Conservation (phyloP, 2,797 vertebrate species). For the Bryconaethiops microstoma region DNA sequence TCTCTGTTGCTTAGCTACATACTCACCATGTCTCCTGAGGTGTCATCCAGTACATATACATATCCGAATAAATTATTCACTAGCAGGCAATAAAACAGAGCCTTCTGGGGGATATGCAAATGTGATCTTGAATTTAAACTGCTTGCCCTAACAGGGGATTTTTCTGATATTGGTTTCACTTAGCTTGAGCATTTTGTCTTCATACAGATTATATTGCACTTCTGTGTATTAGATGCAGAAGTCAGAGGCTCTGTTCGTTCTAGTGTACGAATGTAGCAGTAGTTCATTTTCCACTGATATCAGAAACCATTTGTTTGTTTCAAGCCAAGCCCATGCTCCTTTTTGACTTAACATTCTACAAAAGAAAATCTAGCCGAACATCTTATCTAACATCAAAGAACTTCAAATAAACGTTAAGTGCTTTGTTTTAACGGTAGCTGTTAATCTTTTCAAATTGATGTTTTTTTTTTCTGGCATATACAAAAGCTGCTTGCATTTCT, state of each 20-base stretch:
- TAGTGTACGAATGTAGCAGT: background rate
- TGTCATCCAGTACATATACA: slow-evolving; percentile 72
- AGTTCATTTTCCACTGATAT: background rate
- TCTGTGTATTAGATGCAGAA: background rate
- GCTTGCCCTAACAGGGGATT: slow-evolving; percentile 3
- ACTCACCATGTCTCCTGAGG: slow-evolving; percentile 72
- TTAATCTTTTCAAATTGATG: background rate
- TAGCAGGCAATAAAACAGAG: slow-evolving; percentile 57
- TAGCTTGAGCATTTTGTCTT: slow-evolving; percentile 11
- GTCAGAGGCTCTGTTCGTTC: background rate
- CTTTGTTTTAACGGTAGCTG: background rate
- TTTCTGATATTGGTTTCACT: slow-evolving; percentile 19
- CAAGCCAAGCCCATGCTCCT: background rate
- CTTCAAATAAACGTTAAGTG: slow-evolving; percentile 1
- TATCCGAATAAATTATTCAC: slow-evolving; percentile 77
- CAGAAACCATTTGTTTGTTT: slow-evolving; percentile 1
- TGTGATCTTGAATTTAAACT: slow-evolving; percentile 39
- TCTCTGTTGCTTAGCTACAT: slow-evolving; percentile 80
- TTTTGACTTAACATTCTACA: slow-evolving; percentile 8
- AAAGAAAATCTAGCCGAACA: background rate
- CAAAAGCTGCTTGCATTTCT: background rate
- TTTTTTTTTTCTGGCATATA: background rate
- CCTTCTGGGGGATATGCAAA: slow-evolving; percentile 47
- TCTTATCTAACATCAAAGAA: background rate
- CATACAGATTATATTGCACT: slow-evolving; percentile 3